Evolutionary conservation across 2,797 vertebrate genomes (phyloP).

Genomic region (Acanthis flammea): DNA sequence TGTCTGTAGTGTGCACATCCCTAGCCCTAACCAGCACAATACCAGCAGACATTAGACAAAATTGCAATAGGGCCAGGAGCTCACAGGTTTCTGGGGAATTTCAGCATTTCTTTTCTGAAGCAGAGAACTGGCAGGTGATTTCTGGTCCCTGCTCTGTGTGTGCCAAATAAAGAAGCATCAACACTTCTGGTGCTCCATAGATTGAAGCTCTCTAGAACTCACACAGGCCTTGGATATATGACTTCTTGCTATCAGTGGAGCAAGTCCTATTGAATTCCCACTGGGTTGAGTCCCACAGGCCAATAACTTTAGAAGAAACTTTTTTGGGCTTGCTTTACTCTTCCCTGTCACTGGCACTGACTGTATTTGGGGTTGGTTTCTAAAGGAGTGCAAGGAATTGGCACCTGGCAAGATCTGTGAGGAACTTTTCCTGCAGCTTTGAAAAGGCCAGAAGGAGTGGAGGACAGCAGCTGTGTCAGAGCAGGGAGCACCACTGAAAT

Average conservation of each 20-base stretch:
- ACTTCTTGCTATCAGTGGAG: background rate
- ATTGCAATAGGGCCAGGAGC: background rate
- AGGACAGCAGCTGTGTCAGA: background rate
- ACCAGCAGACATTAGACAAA: background rate
- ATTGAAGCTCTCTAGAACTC: background rate
- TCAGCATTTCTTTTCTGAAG: background rate
- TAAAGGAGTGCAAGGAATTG: background rate
- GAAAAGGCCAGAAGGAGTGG: background rate
- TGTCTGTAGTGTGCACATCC: background rate
- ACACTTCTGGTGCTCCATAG: background rate
- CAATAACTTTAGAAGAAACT: background rate
- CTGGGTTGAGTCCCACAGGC: background rate
- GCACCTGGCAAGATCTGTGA: background rate
- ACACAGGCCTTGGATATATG: background rate
- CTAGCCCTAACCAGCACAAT: background rate
- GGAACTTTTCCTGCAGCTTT: background rate
- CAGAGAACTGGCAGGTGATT: background rate
- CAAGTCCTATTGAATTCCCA: background rate
- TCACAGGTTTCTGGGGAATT: background rate
- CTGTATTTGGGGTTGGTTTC: background rate
- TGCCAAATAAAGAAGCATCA: background rate
- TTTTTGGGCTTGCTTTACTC: background rate
- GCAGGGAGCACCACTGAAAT: background rate
- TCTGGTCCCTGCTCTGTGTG: background rate
- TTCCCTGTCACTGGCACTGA: background rate